Base-by-base conservation (phyloP, 2,797 vertebrate genomes). In the Microcaecilia unicolor region DNA sequence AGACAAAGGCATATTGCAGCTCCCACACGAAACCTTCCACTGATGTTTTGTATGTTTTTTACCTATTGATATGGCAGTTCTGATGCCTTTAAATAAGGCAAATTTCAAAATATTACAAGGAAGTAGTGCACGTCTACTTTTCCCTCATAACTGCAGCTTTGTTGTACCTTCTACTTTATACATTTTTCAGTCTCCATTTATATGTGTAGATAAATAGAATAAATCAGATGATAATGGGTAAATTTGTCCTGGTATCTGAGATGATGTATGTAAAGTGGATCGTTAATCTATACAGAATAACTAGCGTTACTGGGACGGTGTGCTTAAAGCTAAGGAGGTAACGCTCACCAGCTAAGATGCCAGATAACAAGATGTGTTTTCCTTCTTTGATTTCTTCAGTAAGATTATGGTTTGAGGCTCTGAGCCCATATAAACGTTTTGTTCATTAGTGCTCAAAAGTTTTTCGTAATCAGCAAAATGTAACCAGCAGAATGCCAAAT, bases 241-340 rank as follows among this genome's bases (percentile, higher is more conserved):
- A 51, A 38, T 57, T 49, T 22, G 27, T 55, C 57, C 42, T 61
- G 53, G 41, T 45, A 3, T 30, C 36, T 40, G 60, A 44, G 51
- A 36, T 40, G 44, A 48, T 17, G 34, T 25, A 26, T 55, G 51
- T 41, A 61, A 63, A 62, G 52, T 25, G 62, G 66, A 70, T 67
- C 54, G 54, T 72, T 69, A 68, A 67, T 74, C 70, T 54, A 10
- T 54, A 60, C 50, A 61, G 63, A 67, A 76, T 73, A 78, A 80
- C 74, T 69, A 67, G 55, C 48, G 55, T 67, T 72, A 64, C 53
- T 37, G 62, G 55, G 48, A 46, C 55, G 65, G 69, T 67, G 61
- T 42, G 58, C 61, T 77, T 64, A 58, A 62, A 57, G 69, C 64
- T 80, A 80, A 81, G 71, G 72, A 81, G 55, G 74, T 67, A 64